These are phyloP conservation scores for Riparia riparia DNA, from an alignment of 2,113 vertebrate genomes.

Conservation along the genomic window DNA sequence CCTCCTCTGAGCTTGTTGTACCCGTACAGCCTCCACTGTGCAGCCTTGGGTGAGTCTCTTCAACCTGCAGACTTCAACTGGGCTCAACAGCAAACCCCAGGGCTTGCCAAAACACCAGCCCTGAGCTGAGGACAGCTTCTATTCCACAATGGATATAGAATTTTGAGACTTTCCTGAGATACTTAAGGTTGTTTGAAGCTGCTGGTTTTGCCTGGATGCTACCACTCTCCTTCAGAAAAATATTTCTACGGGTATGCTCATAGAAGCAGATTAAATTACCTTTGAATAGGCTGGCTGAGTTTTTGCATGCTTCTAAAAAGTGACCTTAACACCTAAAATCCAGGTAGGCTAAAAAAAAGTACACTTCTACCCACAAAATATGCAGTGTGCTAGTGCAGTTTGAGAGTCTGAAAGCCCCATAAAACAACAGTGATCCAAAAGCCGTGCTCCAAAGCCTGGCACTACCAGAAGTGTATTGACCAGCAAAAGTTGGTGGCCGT, in stretches of 20 bases:
- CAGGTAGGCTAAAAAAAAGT: not conserved
- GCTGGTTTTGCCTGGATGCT: slow-evolving; percentile 14
- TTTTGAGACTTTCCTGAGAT: not conserved
- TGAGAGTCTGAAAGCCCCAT: not conserved
- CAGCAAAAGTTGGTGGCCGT: not conserved
- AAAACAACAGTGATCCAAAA: not conserved
- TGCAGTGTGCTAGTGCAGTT: fast-evolving
- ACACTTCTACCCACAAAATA: not conserved
- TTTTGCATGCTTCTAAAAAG: not conserved
- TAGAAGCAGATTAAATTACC: not conserved
- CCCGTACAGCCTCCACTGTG: not conserved
- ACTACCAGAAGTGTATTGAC: not conserved
- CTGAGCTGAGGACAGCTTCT: not conserved
- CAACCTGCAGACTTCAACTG: not conserved
- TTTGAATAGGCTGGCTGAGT: not conserved
- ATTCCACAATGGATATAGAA: not conserved
- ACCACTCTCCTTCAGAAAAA: slow-evolving; percentile 43
- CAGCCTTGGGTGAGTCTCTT: not conserved
- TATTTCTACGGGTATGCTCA: not conserved
- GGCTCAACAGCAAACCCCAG: not conserved
- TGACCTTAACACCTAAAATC: not conserved
- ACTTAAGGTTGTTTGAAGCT: slow-evolving; percentile 20
- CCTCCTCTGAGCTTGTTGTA: not conserved
- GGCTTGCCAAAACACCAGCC: not conserved
- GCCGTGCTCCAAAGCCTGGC: not conserved